Conservation (phyloP, 2,888 invertebrate species). For the Augochlorella aurata region DNA sequence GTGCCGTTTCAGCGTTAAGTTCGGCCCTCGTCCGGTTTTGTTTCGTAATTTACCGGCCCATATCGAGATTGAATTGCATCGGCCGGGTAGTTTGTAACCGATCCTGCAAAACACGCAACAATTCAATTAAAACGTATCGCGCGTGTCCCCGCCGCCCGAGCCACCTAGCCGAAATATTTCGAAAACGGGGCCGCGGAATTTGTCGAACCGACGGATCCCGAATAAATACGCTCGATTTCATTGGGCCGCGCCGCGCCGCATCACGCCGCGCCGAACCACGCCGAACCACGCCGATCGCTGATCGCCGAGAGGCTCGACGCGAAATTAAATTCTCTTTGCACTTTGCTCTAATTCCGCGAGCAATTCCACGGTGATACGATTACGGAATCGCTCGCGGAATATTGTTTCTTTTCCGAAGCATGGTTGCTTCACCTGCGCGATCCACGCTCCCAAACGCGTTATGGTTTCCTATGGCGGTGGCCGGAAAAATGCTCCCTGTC, state of each 20-base stretch:
- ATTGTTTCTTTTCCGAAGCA: background rate
- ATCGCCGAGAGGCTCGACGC: conserved; percentile 13
- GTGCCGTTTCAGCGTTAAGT: background rate
- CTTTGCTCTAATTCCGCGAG: conserved; percentile 30
- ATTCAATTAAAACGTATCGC: conserved; percentile 50
- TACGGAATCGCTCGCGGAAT: background rate
- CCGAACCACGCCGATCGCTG: background rate
- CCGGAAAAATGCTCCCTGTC: background rate
- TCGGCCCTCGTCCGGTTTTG: background rate
- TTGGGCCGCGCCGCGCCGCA: background rate
- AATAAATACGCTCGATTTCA: conserved; percentile 7
- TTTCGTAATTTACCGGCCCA: conserved; percentile 17
- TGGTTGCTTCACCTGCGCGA: background rate
- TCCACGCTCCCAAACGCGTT: background rate
- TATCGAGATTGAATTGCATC: conserved; percentile 44
- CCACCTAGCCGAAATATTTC: background rate
- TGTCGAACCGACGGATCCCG: background rate
- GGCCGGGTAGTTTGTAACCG: conserved; percentile 49
- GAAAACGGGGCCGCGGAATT: conserved; percentile 1
- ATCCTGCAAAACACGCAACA: conserved; percentile 40
- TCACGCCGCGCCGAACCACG: background rate
- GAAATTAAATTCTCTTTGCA: conserved; percentile 17
- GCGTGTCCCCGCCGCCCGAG: background rate
- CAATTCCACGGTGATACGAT: conserved; percentile 7
- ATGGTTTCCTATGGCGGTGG: background rate